Percentiles rank a stretch among this genome's conserved stretches.
Conservation (phyloP, 2,113 vertebrate species). For the Corythoichthys intestinalis region DNA sequence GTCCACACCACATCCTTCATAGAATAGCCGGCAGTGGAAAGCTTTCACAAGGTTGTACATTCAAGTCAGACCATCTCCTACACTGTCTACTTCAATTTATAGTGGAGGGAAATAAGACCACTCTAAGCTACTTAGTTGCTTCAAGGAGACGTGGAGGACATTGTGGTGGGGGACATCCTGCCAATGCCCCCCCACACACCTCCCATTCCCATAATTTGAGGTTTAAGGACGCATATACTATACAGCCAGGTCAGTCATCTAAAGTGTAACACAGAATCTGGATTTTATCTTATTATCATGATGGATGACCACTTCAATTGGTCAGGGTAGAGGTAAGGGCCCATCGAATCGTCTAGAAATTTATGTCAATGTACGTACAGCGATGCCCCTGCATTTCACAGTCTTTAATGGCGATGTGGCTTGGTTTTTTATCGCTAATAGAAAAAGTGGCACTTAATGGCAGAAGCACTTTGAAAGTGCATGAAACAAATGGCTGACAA, state of each 20-base stretch:
- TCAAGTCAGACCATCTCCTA: constrained; percentile 52
- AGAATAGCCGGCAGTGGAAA: constrained; percentile 46
- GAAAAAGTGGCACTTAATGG: constrained; percentile 50
- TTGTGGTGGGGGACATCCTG: constrained; percentile 35
- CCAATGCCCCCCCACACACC: constrained; percentile 19
- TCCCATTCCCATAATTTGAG: constrained; percentile 15
- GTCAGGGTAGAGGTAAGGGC: constrained; percentile 35
- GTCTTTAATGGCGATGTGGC: constrained; percentile 61
- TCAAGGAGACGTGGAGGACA: constrained; percentile 63
- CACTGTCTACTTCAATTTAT: constrained; percentile 65
- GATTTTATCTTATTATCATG: constrained; percentile 53
- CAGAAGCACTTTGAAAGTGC: constrained; percentile 52
- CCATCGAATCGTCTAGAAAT: constrained; percentile 37
- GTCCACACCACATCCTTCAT: constrained; percentile 46
- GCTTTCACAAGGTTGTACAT: constrained; percentile 60
- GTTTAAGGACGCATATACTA: constrained; percentile 54
- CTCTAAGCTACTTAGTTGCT: constrained; percentile 65
- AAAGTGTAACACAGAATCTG: constrained; percentile 38
- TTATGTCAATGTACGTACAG: constrained; percentile 53
- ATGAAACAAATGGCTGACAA: constrained; percentile 22
- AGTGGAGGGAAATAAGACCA: constrained; percentile 52
- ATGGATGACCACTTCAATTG: constrained; percentile 47
- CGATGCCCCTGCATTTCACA: constrained; percentile 39
- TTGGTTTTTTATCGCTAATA: constrained; percentile 59
- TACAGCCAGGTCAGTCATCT: constrained; percentile 41